Evolutionary conservation across 2,113 vertebrate genomes (phyloP).

Genomic region (Anoplopoma fimbria): DNA sequence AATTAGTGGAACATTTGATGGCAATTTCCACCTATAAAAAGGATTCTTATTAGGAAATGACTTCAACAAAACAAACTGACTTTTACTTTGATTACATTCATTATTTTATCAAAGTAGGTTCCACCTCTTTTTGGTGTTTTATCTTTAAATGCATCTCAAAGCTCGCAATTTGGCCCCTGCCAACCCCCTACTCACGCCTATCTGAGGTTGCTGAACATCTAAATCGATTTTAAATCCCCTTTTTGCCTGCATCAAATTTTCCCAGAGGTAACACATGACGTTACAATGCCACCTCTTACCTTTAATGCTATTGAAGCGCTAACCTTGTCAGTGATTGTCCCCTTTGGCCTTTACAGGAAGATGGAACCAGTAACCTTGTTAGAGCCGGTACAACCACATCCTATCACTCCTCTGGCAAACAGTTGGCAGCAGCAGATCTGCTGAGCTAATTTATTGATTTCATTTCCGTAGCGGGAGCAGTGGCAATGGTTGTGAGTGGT

Average conservation of each 20-base stretch:
- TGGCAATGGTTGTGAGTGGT: not conserved
- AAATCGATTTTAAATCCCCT: not conserved
- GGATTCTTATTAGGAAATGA: not conserved
- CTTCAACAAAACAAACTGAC: not conserved
- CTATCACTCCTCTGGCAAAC: conserved; percentile 25
- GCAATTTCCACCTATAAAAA: not conserved
- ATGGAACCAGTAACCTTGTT: conserved; percentile 26
- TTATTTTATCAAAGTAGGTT: not conserved
- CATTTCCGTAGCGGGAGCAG: conserved; percentile 18
- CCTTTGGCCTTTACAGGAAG: conserved; percentile 12
- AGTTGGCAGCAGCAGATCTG: conserved; percentile 17
- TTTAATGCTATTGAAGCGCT: not conserved
- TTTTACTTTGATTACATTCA: not conserved
- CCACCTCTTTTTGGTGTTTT: not conserved
- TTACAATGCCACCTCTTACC: not conserved
- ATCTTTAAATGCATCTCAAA: not conserved
- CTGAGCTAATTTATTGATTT: conserved; percentile 39
- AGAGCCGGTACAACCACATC: conserved; percentile 19
- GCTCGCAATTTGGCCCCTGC: not conserved
- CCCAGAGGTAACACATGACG: not conserved
- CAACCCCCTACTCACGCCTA: not conserved
- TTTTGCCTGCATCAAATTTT: not conserved
- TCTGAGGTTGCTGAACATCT: not conserved
- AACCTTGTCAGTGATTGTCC: not conserved
- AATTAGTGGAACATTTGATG: not conserved